Percentiles rank a stretch among this genome's conserved stretches.
Evolutionary conservation across 2,797 vertebrate species (phyloP).

Genomic region (Pseudochromis fuscus): DNA sequence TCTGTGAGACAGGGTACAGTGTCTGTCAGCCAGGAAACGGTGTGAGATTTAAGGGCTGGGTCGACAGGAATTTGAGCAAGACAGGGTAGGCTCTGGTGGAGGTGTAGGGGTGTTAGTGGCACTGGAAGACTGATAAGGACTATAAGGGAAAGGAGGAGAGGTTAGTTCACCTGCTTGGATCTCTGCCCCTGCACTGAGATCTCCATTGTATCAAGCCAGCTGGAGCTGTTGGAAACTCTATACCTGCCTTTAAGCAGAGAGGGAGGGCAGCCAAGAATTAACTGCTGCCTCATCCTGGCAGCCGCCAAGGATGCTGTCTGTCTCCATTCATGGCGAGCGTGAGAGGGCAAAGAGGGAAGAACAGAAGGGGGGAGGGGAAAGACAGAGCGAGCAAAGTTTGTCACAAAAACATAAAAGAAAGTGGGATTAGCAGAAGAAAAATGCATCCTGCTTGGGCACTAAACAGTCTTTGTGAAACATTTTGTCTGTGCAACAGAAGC

Average conservation of each 20-base stretch:
- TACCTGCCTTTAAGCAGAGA: slow-evolving; percentile 86
- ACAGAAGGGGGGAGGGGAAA: slow-evolving; percentile 38
- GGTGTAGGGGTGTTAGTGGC: slow-evolving; percentile 59
- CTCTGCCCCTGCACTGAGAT: slow-evolving; percentile 80
- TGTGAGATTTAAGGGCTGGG: slow-evolving; percentile 49
- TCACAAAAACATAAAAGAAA: slow-evolving; percentile 56
- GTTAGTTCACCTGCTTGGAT: slow-evolving; percentile 83
- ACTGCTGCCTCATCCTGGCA: slow-evolving; percentile 87
- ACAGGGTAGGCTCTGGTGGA: slow-evolving; percentile 54
- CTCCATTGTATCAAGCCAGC: slow-evolving; percentile 85
- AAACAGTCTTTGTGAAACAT: slow-evolving; percentile 22
- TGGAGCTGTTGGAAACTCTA: slow-evolving; percentile 87
- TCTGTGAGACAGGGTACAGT: slow-evolving; percentile 43
- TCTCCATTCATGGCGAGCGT: slow-evolving; percentile 79
- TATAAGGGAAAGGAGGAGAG: slow-evolving; percentile 64
- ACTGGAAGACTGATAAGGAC: slow-evolving; percentile 55
- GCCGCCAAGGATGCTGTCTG: slow-evolving; percentile 83
- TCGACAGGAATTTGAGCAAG: slow-evolving; percentile 58
- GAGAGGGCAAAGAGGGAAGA: slow-evolving; percentile 67
- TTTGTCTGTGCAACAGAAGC: slow-evolving; percentile 33
- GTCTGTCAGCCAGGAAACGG: slow-evolving; percentile 64
- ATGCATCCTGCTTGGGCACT: slow-evolving; percentile 41
- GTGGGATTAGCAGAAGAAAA: slow-evolving; percentile 42
- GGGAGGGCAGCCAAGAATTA: slow-evolving; percentile 87
- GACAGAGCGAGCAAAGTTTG: slow-evolving; percentile 57